These are phyloP conservation scores for Odontomyia ornata DNA, from an alignment of 2,888 invertebrate species.

Conservation along the genomic window DNA sequence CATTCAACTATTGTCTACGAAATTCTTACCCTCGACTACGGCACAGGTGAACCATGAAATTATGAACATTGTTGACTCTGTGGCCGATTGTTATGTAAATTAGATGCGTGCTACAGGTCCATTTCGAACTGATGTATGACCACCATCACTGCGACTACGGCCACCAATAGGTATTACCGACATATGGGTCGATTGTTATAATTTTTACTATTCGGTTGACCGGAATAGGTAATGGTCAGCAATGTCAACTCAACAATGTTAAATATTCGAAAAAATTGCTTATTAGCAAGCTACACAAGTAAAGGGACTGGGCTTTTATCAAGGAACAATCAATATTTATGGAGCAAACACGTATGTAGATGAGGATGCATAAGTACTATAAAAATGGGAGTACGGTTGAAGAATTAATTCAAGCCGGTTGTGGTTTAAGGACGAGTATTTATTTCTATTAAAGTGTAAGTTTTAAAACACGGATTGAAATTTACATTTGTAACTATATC, in stretches of 20 bases:
- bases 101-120: constrained; percentile 43
- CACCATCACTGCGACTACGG: not conserved
- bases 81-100: constrained; percentile 39
- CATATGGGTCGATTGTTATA: constrained; percentile 7
- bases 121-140: constrained; percentile 3
- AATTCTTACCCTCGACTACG: not conserved
- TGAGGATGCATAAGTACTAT: no score
- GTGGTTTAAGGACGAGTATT: no score
- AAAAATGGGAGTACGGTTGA: no score
- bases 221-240: not conserved
- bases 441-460: no score
- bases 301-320: no score
- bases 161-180: not conserved
- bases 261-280: constrained; percentile 2
- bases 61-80: constrained; percentile 39
- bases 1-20: not conserved
- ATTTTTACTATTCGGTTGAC: not conserved
- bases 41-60: constrained; percentile 40
- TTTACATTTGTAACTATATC: no score
- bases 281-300: not conserved
- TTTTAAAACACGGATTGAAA: no score
- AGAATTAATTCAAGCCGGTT: no score
- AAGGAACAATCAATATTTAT: not conserved
- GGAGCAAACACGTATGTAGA: no score
- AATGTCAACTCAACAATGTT: not conserved